These are phyloP conservation scores for Stigmatopora argus DNA, from an alignment of 2,113 vertebrate genomes.

Conservation along the genomic window DNA sequence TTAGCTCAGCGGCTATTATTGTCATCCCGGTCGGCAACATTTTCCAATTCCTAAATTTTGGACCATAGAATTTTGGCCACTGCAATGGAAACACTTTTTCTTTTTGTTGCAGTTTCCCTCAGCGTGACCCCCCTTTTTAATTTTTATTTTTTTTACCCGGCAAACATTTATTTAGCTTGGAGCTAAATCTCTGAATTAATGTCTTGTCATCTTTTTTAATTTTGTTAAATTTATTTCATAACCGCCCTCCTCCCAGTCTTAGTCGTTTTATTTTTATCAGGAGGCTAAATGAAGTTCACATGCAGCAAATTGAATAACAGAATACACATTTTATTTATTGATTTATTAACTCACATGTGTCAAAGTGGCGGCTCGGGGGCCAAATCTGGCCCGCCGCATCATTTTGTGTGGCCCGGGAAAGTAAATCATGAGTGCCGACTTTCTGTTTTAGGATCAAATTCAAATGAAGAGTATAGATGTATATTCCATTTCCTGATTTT, in stretches of 20 bases:
- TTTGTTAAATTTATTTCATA: background rate
- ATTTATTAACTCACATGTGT: no score
- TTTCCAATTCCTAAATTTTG: conserved; percentile 55
- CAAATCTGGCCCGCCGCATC: no score
- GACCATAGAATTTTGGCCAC: conserved; percentile 34
- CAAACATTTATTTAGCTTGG: conserved; percentile 60
- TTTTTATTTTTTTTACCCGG: conserved; percentile 57
- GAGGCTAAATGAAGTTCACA: conserved; percentile 41
- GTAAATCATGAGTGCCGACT: no score
- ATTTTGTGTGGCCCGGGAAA: no score
- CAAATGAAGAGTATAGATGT: no score
- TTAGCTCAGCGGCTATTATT: conserved; percentile 56
- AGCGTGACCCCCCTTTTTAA: conserved; percentile 57
- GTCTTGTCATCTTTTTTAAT: conserved; percentile 36
- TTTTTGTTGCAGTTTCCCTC: conserved; percentile 54
- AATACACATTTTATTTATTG: background rate
- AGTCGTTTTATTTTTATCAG: conserved; percentile 37
- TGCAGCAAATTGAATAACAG: conserved; percentile 18
- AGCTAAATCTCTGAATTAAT: conserved; percentile 58
- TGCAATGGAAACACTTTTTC: conserved; percentile 46
- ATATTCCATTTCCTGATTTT: no score
- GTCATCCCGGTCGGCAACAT: conserved; percentile 57
- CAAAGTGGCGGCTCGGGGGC: no score
- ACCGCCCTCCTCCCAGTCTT: conserved; percentile 42
- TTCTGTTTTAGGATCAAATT: no score